Percentiles rank a stretch among this genome's conserved stretches.
Conservation (phyloP, 1,140 invertebrate species). For the Metopolophium dirhodum region DNA sequence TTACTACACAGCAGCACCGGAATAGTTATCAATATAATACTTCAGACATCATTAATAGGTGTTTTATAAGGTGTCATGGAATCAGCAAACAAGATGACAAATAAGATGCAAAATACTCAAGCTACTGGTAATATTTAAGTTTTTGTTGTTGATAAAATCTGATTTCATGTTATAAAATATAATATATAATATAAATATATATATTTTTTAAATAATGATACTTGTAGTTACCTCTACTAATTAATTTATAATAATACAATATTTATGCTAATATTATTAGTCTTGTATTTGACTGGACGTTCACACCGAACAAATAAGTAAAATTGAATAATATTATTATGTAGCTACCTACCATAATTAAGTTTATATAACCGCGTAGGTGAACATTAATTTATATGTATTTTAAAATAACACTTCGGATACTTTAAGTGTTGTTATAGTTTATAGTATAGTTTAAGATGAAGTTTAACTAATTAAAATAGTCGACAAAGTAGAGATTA, state of each 20-base stretch:
- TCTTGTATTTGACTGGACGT: neutral
- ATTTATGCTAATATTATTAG: neutral
- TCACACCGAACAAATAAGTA: neutral
- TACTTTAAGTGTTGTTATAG: neutral
- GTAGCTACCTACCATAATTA: neutral
- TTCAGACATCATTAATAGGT: neutral
- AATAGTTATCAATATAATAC: neutral
- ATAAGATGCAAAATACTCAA: neutral
- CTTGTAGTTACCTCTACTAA: neutral
- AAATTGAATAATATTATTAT: neutral
- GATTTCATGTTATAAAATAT: neutral
- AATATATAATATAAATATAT: too few relatives aligned
- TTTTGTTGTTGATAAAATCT: neutral
- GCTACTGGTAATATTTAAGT: neutral
- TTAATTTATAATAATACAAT: neutral
- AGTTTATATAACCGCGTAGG: neutral
- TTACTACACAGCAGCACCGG: neutral
- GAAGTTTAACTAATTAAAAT: neutral
- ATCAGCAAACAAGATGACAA: neutral
- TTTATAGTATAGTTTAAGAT: neutral
- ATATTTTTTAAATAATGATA: too few relatives aligned
- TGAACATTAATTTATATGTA: neutral
- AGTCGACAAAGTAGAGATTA: neutral
- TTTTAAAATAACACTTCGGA: neutral
- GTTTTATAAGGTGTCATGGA: neutral